A percentile compares a stretch with the other conserved stretches of the same genome.
These are phyloP conservation scores for Agriotes lineatus DNA, from an alignment of 2,888 invertebrate genomes.

Conservation along the genomic window DNA sequence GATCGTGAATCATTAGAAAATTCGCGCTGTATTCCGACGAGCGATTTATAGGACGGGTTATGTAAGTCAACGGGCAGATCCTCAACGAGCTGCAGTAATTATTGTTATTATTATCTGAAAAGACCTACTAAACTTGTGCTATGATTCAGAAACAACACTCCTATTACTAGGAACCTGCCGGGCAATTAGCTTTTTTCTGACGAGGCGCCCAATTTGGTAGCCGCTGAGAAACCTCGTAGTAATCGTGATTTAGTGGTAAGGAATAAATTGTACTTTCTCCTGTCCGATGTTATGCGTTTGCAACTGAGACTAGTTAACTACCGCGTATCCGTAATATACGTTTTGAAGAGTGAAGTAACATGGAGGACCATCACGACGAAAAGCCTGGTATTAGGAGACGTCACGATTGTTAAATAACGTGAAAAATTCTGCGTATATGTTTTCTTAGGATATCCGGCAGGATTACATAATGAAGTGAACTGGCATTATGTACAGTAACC, in stretches of 20 bases:
- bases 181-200: no score
- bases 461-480: no score
- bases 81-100: slow-evolving; percentile 10
- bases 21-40: slow-evolving; percentile 12
- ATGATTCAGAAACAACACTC: not conserved
- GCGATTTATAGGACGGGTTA: slow-evolving; percentile 15
- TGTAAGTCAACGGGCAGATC: slow-evolving; percentile 23
- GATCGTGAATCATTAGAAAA: slow-evolving; percentile 27
- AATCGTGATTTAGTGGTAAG: not conserved
- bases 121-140: not conserved
- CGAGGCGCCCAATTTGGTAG: not conserved
- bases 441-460: no score
- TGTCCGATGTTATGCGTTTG: not conserved
- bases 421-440: no score
- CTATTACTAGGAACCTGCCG: not conserved
- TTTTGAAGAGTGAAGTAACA: not conserved
- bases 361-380: no score
- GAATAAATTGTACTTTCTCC: not conserved
- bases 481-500: no score
- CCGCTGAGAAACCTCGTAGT: not conserved
- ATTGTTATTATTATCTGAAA: not conserved
- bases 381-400: no score
- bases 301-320: not conserved
- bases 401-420: no score
- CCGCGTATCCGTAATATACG: not conserved